Evolutionary conservation across 2,113 vertebrate genomes (phyloP).

Genomic region (Regulus satrapa): DNA sequence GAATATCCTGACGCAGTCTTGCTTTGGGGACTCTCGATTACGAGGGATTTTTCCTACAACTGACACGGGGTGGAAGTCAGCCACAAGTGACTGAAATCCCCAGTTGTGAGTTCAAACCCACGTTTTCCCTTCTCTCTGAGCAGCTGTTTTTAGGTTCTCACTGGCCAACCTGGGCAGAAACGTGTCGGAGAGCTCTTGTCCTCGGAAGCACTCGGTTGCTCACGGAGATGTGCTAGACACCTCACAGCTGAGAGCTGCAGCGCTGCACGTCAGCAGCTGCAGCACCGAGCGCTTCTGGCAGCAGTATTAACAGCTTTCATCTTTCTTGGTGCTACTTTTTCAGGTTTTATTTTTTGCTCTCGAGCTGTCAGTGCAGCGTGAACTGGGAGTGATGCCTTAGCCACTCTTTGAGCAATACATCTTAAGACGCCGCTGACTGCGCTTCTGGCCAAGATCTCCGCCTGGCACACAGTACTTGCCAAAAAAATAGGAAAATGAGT

Average conservation of each 20-base stretch:
- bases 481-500: background rate
- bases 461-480: background rate
- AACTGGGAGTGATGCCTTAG: background rate
- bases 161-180: background rate
- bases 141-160: background rate
- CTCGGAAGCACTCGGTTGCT: background rate
- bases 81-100: background rate
- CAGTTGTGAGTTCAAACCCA: background rate
- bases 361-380: background rate
- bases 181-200: background rate
- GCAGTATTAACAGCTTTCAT: conserved; percentile 12
- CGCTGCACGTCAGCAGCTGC: conserved; percentile 2
- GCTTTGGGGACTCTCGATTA: background rate
- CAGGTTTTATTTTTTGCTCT: background rate
- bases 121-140: background rate
- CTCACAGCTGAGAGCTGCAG: background rate
- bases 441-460: background rate
- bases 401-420: background rate
- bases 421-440: background rate
- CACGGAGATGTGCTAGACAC: background rate
- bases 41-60: background rate
- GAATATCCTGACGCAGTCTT: background rate
- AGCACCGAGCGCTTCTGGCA: background rate
- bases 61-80: background rate
- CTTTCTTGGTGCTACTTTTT: background rate